phyloP scores from a whole-genome alignment of 2,113 vertebrate species.

The Melospiza melodia region DNA sequence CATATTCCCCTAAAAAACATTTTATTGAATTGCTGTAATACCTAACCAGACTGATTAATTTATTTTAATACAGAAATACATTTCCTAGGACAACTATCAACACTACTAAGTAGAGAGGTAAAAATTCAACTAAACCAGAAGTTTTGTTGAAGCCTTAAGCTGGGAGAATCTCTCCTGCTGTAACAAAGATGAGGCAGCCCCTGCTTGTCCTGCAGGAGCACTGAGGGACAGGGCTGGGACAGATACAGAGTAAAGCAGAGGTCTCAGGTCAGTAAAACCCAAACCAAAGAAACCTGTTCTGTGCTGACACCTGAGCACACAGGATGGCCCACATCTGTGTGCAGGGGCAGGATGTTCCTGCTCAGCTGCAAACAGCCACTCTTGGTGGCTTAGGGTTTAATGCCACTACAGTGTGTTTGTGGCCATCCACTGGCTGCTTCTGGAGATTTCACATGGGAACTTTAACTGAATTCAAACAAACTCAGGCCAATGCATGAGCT shows the following conservation, averaged over 20 bases:
- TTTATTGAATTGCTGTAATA: not conserved
- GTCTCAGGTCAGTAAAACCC: not conserved
- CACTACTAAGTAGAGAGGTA: not conserved
- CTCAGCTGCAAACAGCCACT: not conserved
- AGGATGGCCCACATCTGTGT: accelerated
- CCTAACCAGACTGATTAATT: not conserved
- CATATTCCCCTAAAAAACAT: not conserved
- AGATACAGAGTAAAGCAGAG: not conserved
- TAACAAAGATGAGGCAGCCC: not conserved
- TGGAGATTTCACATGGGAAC: not conserved
- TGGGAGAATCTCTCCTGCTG: not conserved
- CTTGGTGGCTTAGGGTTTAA: not conserved
- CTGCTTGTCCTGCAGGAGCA: not conserved
- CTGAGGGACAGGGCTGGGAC: not conserved
- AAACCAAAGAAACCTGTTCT: accelerated
- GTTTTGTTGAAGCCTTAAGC: not conserved
- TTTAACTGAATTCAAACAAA: not conserved
- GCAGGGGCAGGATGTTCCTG: not conserved
- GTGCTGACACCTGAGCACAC: accelerated
- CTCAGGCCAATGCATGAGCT: not conserved
- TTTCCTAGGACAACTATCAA: not conserved
- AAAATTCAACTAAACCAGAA: not conserved
- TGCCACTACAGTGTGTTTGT: not conserved
- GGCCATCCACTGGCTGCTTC: not conserved
- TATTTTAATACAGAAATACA: not conserved